Evolutionary conservation across 2,797 vertebrate genomes (phyloP).

Genomic region (Momotus momota): DNA sequence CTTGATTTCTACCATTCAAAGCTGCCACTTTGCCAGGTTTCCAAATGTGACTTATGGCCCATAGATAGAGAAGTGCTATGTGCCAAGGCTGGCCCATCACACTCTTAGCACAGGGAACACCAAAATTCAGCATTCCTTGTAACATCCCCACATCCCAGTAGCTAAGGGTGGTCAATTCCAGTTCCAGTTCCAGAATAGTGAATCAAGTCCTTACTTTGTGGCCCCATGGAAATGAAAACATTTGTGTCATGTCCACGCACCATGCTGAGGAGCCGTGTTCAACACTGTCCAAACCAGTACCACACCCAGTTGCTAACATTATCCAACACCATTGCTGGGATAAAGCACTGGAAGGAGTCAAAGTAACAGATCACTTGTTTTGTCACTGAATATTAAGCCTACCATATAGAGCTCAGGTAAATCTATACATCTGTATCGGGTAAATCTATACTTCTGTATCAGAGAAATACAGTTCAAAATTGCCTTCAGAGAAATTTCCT

Average conservation of each 20-base stretch:
- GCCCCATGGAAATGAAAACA: background rate
- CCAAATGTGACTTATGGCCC: background rate
- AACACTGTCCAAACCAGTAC: background rate
- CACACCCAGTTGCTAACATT: background rate
- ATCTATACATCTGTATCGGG: background rate
- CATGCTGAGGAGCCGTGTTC: fast-evolving
- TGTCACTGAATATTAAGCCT: background rate
- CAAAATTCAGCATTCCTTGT: background rate
- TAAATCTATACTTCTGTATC: background rate
- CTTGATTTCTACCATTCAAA: background rate
- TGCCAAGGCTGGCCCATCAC: background rate
- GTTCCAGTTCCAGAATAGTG: background rate
- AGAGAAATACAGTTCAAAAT: background rate
- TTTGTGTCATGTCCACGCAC: fast-evolving
- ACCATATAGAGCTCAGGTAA: background rate
- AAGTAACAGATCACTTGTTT: background rate
- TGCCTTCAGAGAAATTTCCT: background rate
- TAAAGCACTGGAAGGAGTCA: background rate
- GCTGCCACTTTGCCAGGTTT: background rate
- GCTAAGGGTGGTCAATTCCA: background rate
- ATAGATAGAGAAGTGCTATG: fast-evolving
- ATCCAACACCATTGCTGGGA: background rate
- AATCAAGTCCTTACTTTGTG: background rate
- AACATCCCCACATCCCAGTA: background rate
- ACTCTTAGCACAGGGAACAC: background rate